These are phyloP conservation scores for Resseliella maxima DNA, from an alignment of 2,888 invertebrate species.

Conservation along the genomic window DNA sequence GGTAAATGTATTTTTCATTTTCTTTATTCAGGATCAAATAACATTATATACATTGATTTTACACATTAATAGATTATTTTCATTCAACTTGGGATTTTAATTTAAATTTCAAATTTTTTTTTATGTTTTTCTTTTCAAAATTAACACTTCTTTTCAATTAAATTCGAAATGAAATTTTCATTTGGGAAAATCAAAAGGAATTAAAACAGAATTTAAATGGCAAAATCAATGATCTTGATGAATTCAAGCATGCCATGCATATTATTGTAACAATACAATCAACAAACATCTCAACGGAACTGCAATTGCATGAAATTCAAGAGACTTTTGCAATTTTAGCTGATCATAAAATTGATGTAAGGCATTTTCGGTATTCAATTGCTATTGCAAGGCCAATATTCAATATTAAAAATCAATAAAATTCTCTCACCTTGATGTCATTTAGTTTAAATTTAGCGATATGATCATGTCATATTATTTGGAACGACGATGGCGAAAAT, in stretches of 20 bases:
- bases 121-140: not conserved
- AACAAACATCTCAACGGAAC: slow-evolving; percentile 81
- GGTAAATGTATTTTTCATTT: too few relatives aligned
- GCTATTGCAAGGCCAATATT: too few relatives aligned
- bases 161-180: too few relatives aligned
- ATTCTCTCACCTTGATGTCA: not conserved
- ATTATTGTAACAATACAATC: slow-evolving; percentile 81
- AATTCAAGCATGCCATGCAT: slow-evolving; percentile 86
- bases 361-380: not conserved
- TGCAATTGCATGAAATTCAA: slow-evolving; percentile 78
- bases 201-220: slow-evolving; percentile 77
- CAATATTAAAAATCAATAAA: too few relatives aligned
- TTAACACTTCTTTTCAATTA: too few relatives aligned
- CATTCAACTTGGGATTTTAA: too few relatives aligned
- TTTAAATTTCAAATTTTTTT: not conserved
- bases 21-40: too few relatives aligned
- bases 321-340: slow-evolving; percentile 81
- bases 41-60: too few relatives aligned
- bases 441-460: slow-evolving; percentile 65
- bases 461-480: slow-evolving; percentile 70
- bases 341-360: slow-evolving; percentile 77
- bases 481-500: slow-evolving; percentile 76
- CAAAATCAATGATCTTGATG: slow-evolving; percentile 81
- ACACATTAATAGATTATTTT: not conserved
- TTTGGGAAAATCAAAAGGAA: slow-evolving; percentile 63